Evolutionary conservation across 2,113 vertebrate genomes (phyloP), one percentile per base, ranked within the genome.

Genomic region (Mesitornis unicolor): DNA sequence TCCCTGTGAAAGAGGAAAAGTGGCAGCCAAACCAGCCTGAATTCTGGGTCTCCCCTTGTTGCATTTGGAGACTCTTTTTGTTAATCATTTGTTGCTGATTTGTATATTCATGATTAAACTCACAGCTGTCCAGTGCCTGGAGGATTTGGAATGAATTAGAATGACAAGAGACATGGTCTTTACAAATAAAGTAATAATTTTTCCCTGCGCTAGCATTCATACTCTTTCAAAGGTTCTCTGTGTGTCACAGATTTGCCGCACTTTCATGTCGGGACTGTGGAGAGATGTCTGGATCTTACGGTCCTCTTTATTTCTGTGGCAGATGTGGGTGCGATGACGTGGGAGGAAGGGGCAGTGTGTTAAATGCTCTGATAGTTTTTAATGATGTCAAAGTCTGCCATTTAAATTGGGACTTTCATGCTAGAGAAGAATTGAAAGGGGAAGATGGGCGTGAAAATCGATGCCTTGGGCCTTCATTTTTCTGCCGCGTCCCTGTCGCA

Each of bases 141-240:
- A 94, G 82, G 91, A 65, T 90, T 96, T 85, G 74, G 63, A 83
- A 79, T 91, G 90, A 88, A 97, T 95, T 94, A 96, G 85, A 96
- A 94, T 90, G 87, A 94, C 85, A 83, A 93, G 94, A 85, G 87
- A 94, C 79, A 40, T 43, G 61, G 81, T 79, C 95, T 84, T 95
- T 78, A 80, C 81, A 96, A 95, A 92, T 94, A 68, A 96, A 97
- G 94, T 87, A 86, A 92, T 95, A 38, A 96, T 93, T 97, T 96
- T 65, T 54, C 77, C 85, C 54, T 79, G 65, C 65, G 28, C 84
- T 82, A 28, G 22, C 89, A 89, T 95, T 95, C 76, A 81, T 76
- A 68, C 50, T 47, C 60, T 79, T 95, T 96, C 89, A 95, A 87
- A 96, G 87, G 84, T 69, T 83, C 95, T 91, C 86, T 87, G 77